A percentile compares a stretch with the other conserved stretches of the same genome.
phyloP scores from a whole-genome alignment of 1,140 invertebrate genomes.

The Adoxophyes honmai region DNA sequence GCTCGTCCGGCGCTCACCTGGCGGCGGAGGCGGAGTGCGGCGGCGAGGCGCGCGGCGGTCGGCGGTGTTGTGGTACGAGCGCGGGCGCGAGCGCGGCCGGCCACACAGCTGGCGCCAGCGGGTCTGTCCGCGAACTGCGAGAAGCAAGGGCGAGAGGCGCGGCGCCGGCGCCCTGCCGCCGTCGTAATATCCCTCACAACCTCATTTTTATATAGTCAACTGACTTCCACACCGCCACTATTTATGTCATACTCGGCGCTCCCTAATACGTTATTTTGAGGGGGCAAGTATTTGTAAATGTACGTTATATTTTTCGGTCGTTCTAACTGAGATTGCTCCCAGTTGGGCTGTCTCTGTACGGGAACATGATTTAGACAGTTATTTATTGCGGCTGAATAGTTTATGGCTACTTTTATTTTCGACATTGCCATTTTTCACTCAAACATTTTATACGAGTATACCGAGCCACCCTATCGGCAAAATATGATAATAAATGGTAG shows the following conservation, averaged over 20 bases:
- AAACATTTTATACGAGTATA: neutral
- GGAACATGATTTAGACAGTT: constrained; percentile 37
- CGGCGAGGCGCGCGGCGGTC: constrained; percentile 19
- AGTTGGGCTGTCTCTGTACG: constrained; percentile 25
- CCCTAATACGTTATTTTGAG: constrained; percentile 67
- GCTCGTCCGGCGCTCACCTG: constrained; percentile 24
- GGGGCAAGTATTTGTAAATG: constrained; percentile 59
- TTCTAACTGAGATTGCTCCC: constrained; percentile 32
- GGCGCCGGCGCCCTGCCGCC: constrained; percentile 64
- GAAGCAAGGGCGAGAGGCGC: constrained; percentile 41
- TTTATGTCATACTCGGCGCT: constrained; percentile 69
- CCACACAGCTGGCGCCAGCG: constrained; percentile 60
- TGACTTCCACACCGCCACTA: constrained; percentile 71
- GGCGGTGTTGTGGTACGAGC: constrained; percentile 5
- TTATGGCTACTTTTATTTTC: constrained; percentile 17
- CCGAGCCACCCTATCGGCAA: no score
- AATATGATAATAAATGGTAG: no score
- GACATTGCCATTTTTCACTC: neutral
- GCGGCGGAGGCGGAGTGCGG: constrained; percentile 20
- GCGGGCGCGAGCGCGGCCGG: constrained; percentile 29
- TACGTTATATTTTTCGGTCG: constrained; percentile 49
- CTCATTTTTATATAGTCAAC: constrained; percentile 75
- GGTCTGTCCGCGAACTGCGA: constrained; percentile 57
- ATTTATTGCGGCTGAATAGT: constrained; percentile 32
- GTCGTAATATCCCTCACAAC: constrained; percentile 52